Percentiles rank a stretch among this genome's conserved stretches.
These are phyloP conservation scores for Dinocampus coccinellae DNA, from an alignment of 2,888 invertebrate species.

Conservation along the genomic window DNA sequence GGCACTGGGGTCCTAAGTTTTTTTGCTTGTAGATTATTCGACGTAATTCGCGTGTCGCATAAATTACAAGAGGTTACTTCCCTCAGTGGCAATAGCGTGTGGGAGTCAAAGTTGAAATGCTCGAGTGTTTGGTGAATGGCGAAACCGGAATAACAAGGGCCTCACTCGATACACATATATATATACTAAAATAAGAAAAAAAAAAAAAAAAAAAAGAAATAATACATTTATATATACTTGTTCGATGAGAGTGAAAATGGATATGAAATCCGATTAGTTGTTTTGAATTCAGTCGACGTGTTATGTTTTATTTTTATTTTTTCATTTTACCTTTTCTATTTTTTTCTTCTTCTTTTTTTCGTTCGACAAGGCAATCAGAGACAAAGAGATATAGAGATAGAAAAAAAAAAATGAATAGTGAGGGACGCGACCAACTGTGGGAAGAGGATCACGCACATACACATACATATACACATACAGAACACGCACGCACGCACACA, in stretches of 20 bases:
- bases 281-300: slow-evolving; percentile 3
- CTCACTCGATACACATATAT: neutral
- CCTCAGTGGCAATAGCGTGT: slow-evolving; percentile 17
- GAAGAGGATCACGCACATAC: neutral
- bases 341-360: neutral
- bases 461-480: neutral
- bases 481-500: neutral
- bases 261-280: slow-evolving; percentile 23
- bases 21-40: neutral
- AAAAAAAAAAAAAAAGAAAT: no score
- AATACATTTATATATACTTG: neutral
- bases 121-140: neutral
- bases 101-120: slow-evolving; percentile 22
- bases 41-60: slow-evolving; percentile 29
- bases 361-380: slow-evolving; percentile 14
- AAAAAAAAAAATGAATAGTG: neutral
- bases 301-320: slow-evolving; percentile 1
- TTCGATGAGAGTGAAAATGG: slow-evolving; percentile 19
- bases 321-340: neutral
- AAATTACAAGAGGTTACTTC: slow-evolving; percentile 18
- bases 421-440: neutral
- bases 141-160: slow-evolving; percentile 5
- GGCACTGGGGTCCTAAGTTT: neutral
- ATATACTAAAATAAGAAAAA: neutral
- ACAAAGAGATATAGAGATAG: neutral